Conservation (phyloP, 2,888 invertebrate genomes). For the Thera britannica region DNA sequence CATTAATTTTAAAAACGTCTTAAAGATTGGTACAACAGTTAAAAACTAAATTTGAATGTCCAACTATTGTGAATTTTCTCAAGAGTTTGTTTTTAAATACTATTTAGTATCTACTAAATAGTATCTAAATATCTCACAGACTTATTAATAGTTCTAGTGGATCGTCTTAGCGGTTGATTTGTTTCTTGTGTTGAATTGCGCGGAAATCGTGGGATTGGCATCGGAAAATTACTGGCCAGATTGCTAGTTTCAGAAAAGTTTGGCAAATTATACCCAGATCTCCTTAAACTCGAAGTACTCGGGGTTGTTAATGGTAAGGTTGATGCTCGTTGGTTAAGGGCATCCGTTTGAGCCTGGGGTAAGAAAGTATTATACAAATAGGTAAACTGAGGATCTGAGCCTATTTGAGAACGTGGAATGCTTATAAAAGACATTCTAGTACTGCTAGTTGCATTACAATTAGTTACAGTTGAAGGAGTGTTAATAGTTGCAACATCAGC, state of each 20-base stretch:
- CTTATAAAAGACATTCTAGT: not conserved
- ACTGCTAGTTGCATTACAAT: not conserved
- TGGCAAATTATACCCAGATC: not conserved
- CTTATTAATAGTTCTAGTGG: conserved; percentile 4
- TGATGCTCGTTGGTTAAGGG: not conserved
- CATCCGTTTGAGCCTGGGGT: conserved; percentile 1
- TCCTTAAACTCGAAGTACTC: not conserved
- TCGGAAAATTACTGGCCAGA: too few species aligned
- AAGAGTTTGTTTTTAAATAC: too few species aligned
- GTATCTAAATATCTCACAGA: not conserved
- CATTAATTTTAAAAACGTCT: too few species aligned
- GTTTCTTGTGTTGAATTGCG: not conserved
- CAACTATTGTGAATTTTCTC: too few species aligned
- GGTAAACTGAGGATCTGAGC: too few species aligned
- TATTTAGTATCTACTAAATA: too few species aligned
- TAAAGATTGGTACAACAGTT: too few species aligned
- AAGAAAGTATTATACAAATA: too few species aligned
- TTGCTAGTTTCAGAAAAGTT: too few species aligned
- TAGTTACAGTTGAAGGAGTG: not conserved
- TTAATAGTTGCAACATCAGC: not conserved
- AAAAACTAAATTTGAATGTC: too few species aligned
- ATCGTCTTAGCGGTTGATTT: not conserved
- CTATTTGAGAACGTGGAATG: conserved; percentile 3
- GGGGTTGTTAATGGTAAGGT: not conserved
- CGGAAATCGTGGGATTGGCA: not conserved